phyloP scores from a whole-genome alignment of 2,888 invertebrate species.

The Embidobia sp. region DNA sequence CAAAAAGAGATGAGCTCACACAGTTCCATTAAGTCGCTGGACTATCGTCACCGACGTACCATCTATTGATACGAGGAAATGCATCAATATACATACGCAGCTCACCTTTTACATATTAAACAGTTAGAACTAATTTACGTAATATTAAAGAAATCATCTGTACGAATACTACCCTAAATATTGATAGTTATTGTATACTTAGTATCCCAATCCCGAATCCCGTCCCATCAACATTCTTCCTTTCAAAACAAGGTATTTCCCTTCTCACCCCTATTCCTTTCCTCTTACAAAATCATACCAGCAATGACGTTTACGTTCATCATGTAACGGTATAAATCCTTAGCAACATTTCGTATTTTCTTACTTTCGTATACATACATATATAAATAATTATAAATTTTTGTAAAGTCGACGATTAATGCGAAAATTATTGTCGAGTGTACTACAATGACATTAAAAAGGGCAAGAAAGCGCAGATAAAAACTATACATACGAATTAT shows the following conservation, averaged over 20 bases:
- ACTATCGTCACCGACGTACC: conserved; percentile 74
- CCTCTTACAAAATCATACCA: conserved; percentile 67
- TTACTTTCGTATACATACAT: conserved; percentile 77
- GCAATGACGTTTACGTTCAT: conserved; percentile 76
- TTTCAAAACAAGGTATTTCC: conserved; percentile 52
- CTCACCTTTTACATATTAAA: conserved; percentile 77
- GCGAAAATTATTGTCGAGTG: conserved; percentile 74
- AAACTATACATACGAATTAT: conserved; percentile 73
- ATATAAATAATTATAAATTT: conserved; percentile 72
- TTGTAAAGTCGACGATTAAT: conserved; percentile 76
- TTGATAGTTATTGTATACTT: conserved; percentile 80
- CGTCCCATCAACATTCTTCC: conserved; percentile 60
- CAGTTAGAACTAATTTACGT: conserved; percentile 79
- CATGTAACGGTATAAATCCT: conserved; percentile 76
- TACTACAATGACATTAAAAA: conserved; percentile 74
- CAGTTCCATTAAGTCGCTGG: conserved; percentile 72
- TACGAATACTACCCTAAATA: conserved; percentile 80
- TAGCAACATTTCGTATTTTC: conserved; percentile 81
- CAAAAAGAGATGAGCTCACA: conserved; percentile 73
- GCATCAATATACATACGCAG: conserved; percentile 75
- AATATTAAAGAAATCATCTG: conserved; percentile 78
- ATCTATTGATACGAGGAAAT: conserved; percentile 72
- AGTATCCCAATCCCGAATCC: conserved; percentile 70
- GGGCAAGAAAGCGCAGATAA: conserved; percentile 20
- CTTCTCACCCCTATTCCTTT: conserved; percentile 60